Percentiles rank a stretch among this genome's conserved stretches.
These are phyloP conservation scores for Aricia artaxerxes DNA, from an alignment of 2,888 invertebrate genomes.

Conservation along the genomic window DNA sequence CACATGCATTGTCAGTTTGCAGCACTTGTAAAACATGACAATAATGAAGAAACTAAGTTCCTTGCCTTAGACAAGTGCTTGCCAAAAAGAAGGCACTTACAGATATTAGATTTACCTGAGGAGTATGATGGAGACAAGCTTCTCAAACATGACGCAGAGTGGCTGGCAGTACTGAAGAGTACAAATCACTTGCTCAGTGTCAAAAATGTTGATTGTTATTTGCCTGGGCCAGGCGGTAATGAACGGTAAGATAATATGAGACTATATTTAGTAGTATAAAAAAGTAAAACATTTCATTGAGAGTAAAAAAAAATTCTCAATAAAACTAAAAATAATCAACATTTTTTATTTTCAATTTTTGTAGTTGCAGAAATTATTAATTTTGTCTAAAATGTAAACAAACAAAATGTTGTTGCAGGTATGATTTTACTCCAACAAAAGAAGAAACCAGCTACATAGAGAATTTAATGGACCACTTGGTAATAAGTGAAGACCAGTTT, in stretches of 20 bases:
- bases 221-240: conserved; percentile 89
- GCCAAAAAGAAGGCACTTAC: conserved; percentile 92
- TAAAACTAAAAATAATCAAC: background rate
- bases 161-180: conserved; percentile 92
- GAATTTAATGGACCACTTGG: conserved; percentile 83
- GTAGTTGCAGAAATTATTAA: background rate
- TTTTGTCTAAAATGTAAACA: background rate
- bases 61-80: conserved; percentile 98
- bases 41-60: conserved; percentile 85
- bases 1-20: conserved; percentile 98
- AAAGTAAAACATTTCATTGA: too few species aligned
- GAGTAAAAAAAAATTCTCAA: too few species aligned
- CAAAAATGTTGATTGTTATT: conserved; percentile 84
- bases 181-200: conserved; percentile 94
- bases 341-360: too few species aligned
- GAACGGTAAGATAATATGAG: conserved; percentile 76
- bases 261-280: too few species aligned
- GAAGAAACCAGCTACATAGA: conserved; percentile 85
- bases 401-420: conserved; percentile 69
- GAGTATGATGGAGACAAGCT: conserved; percentile 76
- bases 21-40: conserved; percentile 89
- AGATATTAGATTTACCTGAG: conserved; percentile 86
- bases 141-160: conserved; percentile 93
- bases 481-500: conserved; percentile 88
- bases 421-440: conserved; percentile 85